Conservation (phyloP, 2,113 vertebrate genomes). For the Odontesthes bonariensis region DNA sequence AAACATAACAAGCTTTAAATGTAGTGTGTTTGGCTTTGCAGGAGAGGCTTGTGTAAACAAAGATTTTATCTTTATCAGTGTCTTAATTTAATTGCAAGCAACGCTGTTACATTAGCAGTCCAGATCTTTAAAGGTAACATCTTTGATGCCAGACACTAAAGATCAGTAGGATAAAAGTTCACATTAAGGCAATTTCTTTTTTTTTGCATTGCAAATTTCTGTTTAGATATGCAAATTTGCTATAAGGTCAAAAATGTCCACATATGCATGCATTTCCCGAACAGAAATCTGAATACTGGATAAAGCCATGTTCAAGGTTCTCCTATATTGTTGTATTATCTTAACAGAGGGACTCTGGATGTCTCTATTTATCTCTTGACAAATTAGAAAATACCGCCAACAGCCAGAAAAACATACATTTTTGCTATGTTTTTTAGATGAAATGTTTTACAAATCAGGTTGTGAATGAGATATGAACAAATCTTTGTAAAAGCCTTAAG, state of each 20-base stretch:
- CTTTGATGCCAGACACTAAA: too few relatives aligned
- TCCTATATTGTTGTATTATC: too few relatives aligned
- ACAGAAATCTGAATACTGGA: not conserved
- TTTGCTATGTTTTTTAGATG: too few relatives aligned
- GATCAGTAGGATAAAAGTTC: too few relatives aligned
- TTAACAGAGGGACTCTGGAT: too few relatives aligned
- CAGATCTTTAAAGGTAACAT: not conserved
- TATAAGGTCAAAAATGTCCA: not conserved
- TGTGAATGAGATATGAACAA: too few relatives aligned
- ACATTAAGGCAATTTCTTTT: too few relatives aligned
- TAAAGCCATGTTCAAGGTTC: not conserved
- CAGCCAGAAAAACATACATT: not conserved
- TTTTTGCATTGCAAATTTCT: too few relatives aligned
- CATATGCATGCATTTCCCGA: not conserved
- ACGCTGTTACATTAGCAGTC: not conserved
- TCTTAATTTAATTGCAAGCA: not conserved
- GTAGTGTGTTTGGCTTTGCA: not conserved
- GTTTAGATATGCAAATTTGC: not conserved
- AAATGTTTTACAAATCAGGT: too few relatives aligned
- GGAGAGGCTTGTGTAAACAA: not conserved
- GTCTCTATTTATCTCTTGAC: too few relatives aligned
- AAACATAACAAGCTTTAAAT: constrained; percentile 31
- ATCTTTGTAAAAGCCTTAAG: not conserved
- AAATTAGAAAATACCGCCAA: not conserved
- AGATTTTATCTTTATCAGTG: not conserved